Conservation (phyloP, 2,888 invertebrate species). For the Scaptomyza polygonia region DNA sequence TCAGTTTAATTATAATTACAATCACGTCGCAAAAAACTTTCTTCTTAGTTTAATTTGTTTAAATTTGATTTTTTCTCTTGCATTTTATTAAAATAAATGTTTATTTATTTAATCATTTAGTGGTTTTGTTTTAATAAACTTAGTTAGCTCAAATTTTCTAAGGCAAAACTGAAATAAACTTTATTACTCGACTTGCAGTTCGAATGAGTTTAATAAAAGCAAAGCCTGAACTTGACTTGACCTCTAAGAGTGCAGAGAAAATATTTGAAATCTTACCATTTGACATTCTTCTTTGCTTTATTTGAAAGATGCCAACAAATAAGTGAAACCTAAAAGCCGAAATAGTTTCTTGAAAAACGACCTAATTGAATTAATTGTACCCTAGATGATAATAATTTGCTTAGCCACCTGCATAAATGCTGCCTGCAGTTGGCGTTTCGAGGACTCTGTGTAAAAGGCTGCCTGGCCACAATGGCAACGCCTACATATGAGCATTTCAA, state of each 20-base stretch:
- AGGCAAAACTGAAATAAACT: neutral
- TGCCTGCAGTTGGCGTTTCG: conserved; percentile 15
- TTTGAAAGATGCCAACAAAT: neutral
- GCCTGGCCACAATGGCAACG: conserved; percentile 21
- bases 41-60: neutral
- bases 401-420: conserved; percentile 32
- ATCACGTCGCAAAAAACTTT: neutral
- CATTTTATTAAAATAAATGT: neutral
- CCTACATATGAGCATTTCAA: conserved; percentile 27
- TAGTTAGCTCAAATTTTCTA: neutral
- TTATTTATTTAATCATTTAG: neutral
- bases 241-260: neutral
- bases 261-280: neutral
- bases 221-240: neutral
- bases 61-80: neutral
- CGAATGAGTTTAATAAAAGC: neutral
- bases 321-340: neutral
- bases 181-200: no score
- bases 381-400: conserved; percentile 20
- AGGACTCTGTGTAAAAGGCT: conserved; percentile 17
- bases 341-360: conserved; percentile 1
- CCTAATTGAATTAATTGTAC: conserved; percentile 12
- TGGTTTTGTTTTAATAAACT: neutral
- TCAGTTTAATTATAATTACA: no score
- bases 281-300: neutral